Percentiles rank a stretch among this genome's conserved stretches.
Conservation (phyloP, 2,797 vertebrate genomes). For the Yasuhikotakia modesta region DNA sequence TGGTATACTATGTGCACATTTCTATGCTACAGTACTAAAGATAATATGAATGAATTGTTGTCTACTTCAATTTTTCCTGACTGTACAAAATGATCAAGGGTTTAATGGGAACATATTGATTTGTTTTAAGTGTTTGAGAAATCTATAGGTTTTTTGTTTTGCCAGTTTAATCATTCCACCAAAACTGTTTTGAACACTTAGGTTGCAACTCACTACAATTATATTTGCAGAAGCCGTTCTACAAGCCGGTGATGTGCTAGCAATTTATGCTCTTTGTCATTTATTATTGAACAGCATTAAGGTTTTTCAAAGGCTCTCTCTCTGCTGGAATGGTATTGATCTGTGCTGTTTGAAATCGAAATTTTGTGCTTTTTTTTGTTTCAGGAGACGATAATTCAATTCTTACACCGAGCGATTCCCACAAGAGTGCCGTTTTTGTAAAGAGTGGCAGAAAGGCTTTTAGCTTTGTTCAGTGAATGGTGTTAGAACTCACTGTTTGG, state of each 20-base stretch:
- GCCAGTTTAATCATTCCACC: slow-evolving; percentile 29
- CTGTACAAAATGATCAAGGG: slow-evolving; percentile 13
- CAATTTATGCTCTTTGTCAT: slow-evolving; percentile 40
- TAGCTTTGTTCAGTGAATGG: slow-evolving; percentile 23
- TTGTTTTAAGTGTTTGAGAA: slow-evolving; percentile 12
- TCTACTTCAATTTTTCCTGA: slow-evolving; percentile 17
- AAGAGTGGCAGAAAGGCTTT: slow-evolving; percentile 36
- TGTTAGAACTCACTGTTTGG: slow-evolving; percentile 24
- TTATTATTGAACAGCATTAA: slow-evolving; percentile 37
- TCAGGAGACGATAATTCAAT: slow-evolving; percentile 36
- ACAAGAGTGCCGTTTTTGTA: slow-evolving; percentile 2
- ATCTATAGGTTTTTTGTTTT: slow-evolving; percentile 10
- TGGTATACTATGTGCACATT: slow-evolving; percentile 16
- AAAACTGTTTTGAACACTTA: slow-evolving; percentile 25
- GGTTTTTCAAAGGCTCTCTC: slow-evolving; percentile 21
- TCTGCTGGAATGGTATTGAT: slow-evolving; percentile 62
- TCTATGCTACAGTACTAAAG: slow-evolving; percentile 32
- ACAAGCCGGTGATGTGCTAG: slow-evolving; percentile 9
- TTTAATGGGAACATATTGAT: slow-evolving; percentile 41
- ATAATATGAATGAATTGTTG: slow-evolving; percentile 24
- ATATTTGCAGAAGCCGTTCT: slow-evolving; percentile 32
- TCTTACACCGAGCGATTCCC: slow-evolving; percentile 25
- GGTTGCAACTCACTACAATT: background rate
- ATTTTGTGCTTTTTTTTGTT: slow-evolving; percentile 34
- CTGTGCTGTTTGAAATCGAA: slow-evolving; percentile 60